These are phyloP conservation scores for Lepidothrix coronata DNA, from an alignment of 2,113 vertebrate genomes.

Conservation along the genomic window DNA sequence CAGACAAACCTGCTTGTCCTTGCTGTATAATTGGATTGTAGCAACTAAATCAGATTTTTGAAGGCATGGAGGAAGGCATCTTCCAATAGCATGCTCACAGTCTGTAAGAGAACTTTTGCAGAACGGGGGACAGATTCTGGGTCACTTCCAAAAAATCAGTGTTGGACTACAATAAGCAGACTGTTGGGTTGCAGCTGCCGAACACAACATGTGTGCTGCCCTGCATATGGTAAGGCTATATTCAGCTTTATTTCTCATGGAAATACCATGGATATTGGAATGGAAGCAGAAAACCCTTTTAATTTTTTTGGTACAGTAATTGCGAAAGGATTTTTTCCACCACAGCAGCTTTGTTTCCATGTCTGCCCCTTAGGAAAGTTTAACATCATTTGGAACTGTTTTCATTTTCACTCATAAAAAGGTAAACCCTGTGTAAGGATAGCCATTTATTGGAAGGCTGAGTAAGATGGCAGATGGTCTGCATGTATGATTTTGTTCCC, in stretches of 20 bases:
- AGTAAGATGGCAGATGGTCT: not conserved
- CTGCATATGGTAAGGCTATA: not conserved
- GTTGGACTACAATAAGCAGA: not conserved
- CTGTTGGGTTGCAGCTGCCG: not conserved
- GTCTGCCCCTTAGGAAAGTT: not conserved
- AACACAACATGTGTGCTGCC: not conserved
- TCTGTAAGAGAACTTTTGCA: not conserved
- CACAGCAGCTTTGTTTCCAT: not conserved
- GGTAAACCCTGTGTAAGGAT: not conserved
- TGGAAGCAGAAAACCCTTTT: not conserved
- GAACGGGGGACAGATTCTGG: not conserved
- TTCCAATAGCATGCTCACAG: not conserved
- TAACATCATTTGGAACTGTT: not conserved
- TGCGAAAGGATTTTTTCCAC: not conserved
- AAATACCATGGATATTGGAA: not conserved
- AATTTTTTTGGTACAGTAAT: not conserved
- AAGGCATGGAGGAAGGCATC: not conserved
- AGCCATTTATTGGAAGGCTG: not conserved
- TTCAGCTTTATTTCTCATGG: not conserved
- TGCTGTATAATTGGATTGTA: not conserved
- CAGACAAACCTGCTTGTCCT: fast-evolving
- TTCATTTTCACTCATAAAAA: not conserved
- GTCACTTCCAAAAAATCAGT: not conserved
- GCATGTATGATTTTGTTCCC: not conserved
- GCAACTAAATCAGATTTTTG: not conserved